Conservation (phyloP, 2,113 vertebrate genomes). For the Uria lomvia region DNA sequence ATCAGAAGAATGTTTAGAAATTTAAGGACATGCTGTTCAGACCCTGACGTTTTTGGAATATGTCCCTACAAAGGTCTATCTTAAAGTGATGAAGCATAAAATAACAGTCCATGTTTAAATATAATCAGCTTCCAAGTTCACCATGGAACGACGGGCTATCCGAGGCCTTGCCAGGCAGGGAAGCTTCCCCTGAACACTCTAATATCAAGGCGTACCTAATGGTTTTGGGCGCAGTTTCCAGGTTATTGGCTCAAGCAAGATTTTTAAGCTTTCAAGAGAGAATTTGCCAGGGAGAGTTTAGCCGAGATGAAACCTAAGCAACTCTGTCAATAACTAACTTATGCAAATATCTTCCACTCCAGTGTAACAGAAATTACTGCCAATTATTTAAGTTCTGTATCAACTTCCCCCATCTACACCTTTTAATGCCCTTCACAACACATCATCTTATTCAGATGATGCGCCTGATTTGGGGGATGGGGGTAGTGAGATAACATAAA, state of each 20-base stretch:
- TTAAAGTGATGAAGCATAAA: not conserved
- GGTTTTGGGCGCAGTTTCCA: not conserved
- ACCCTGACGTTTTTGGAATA: not conserved
- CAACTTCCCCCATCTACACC: not conserved
- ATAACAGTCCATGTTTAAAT: not conserved
- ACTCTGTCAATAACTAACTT: not conserved
- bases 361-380: not conserved
- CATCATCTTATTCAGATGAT: not conserved
- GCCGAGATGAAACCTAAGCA: not conserved
- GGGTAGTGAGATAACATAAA: not conserved
- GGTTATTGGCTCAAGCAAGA: not conserved
- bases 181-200: not conserved
- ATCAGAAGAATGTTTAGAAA: not conserved
- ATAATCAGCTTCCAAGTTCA: not conserved
- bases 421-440: not conserved
- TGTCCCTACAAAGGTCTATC: not conserved
- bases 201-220: rapidly evolving
- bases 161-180: rapidly evolving
- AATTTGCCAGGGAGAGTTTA: not conserved
- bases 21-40: not conserved
- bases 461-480: not conserved
- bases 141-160: rapidly evolving
- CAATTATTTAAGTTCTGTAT: not conserved
- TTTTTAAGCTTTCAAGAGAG: not conserved
- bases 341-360: not conserved